A percentile compares a stretch with the other conserved stretches of the same genome.
These are phyloP conservation scores for Centropus unirufus DNA, from an alignment of 2,113 vertebrate species.

Conservation along the genomic window DNA sequence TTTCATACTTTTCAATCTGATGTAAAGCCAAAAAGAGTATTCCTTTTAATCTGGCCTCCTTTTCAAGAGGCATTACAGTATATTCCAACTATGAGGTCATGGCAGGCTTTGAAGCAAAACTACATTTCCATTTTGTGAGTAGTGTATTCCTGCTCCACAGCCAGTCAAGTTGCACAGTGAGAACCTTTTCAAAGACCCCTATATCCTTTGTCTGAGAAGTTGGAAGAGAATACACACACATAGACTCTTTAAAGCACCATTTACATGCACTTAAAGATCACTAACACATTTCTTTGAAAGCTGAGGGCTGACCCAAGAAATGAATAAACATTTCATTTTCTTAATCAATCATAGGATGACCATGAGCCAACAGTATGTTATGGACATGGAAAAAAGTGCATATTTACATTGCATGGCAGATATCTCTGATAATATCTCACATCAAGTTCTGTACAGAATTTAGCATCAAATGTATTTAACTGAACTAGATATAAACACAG, in stretches of 20 bases:
- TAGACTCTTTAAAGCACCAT: background rate
- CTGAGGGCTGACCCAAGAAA: background rate
- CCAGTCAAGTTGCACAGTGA: background rate
- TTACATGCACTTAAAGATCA: background rate
- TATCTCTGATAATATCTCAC: background rate
- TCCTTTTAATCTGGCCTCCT: background rate
- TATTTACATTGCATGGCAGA: background rate
- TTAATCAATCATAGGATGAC: background rate
- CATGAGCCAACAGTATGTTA: background rate
- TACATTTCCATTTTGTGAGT: background rate
- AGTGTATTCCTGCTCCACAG: rapidly evolving
- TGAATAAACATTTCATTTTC: background rate
- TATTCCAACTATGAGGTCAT: background rate
- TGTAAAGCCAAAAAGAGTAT: background rate
- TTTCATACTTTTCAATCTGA: background rate
- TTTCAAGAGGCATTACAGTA: background rate
- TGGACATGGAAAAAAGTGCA: background rate
- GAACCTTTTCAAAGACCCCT: background rate
- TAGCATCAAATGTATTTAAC: background rate
- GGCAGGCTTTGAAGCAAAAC: background rate
- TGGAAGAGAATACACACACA: background rate
- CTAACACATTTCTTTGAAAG: background rate
- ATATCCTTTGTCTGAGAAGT: background rate
- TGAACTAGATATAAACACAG: background rate
- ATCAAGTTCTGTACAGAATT: background rate